phyloP scores from a whole-genome alignment of 2,797 vertebrate genomes.

The Protonibea diacanthus region DNA sequence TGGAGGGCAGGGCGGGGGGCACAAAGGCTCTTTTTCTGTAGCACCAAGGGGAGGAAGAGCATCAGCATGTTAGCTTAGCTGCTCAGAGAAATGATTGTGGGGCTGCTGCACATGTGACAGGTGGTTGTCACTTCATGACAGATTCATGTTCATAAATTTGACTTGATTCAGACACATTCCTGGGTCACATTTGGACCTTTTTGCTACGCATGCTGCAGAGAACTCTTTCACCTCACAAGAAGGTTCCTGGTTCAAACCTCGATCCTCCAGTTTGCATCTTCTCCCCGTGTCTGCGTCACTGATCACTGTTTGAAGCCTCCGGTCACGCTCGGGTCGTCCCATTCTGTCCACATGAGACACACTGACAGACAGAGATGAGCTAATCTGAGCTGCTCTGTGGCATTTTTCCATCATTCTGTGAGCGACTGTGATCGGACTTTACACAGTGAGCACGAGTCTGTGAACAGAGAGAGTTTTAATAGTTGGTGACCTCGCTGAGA shows the following conservation, averaged over 20 bases:
- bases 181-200: background rate
- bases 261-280: too few species aligned
- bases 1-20: constrained; percentile 23
- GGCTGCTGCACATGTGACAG: background rate
- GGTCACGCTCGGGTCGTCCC: background rate
- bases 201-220: background rate
- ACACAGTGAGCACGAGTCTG: too few species aligned
- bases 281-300: too few species aligned
- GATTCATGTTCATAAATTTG: background rate
- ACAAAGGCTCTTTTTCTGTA: constrained; percentile 81
- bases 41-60: constrained; percentile 37
- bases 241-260: too few species aligned
- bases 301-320: background rate
- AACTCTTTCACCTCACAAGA: too few species aligned
- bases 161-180: background rate
- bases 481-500: too few species aligned
- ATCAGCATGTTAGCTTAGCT: constrained; percentile 40
- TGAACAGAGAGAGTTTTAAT: too few species aligned
- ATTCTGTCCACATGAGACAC: background rate
- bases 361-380: constrained; percentile 9
- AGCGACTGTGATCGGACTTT: too few species aligned
- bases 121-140: background rate
- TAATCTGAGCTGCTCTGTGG: background rate
- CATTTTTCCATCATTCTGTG: too few species aligned
- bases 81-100: background rate